Conservation (phyloP, 1,140 invertebrate genomes). For the Babylonia areolata region DNA sequence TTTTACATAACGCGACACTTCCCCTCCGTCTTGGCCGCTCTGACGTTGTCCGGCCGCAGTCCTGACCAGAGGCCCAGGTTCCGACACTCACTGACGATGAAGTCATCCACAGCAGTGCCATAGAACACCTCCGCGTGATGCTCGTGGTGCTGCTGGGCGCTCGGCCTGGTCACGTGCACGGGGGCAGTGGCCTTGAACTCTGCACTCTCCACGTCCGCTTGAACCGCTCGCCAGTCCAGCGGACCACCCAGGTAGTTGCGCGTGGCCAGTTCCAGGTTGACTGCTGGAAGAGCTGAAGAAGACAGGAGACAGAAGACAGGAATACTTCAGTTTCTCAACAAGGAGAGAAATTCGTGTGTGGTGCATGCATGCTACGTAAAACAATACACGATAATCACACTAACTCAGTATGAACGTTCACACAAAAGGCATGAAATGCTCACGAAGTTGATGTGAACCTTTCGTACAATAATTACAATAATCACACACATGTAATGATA, state of each 20-base stretch:
- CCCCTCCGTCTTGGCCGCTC: slow-evolving; percentile 50
- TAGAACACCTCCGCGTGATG: slow-evolving; percentile 62
- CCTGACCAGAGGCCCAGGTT: slow-evolving; percentile 68
- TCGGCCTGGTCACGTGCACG: slow-evolving; percentile 56
- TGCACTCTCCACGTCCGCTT: slow-evolving; percentile 57
- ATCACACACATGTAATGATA: too few relatives aligned
- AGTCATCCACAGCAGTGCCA: slow-evolving; percentile 69
- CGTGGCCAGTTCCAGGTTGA: slow-evolving; percentile 71
- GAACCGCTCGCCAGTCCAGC: slow-evolving; percentile 59
- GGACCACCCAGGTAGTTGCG: slow-evolving; percentile 71
- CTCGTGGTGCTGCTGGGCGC: slow-evolving; percentile 49
- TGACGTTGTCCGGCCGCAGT: slow-evolving; percentile 59
- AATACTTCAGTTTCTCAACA: neutral
- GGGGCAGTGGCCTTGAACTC: slow-evolving; percentile 58
- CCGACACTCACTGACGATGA: slow-evolving; percentile 66
- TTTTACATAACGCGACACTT: slow-evolving; percentile 40
- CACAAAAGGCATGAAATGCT: too few relatives aligned
- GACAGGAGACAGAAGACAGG: neutral
- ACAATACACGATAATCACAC: too few relatives aligned
- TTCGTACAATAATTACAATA: too few relatives aligned
- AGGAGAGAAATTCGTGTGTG: too few relatives aligned
- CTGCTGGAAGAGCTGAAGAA: slow-evolving; percentile 67
- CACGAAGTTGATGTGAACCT: too few relatives aligned
- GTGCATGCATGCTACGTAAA: too few relatives aligned
- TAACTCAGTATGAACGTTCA: too few relatives aligned